A percentile compares a stretch with the other conserved stretches of the same genome.
Conservation (phyloP, 2,113 vertebrate species). For the Gymnogyps californianus region DNA sequence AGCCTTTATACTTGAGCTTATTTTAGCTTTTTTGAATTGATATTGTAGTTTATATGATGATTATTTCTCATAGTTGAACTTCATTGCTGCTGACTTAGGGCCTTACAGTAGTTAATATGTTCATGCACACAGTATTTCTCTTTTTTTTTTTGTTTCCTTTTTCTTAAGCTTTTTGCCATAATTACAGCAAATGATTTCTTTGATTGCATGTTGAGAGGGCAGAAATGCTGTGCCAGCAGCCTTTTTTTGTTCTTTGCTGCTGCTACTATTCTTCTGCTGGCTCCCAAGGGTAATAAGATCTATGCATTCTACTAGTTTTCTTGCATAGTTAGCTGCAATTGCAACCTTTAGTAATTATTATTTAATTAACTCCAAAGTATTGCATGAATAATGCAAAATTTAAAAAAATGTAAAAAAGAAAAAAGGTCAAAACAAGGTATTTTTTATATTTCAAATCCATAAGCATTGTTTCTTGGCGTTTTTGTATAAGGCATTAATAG, state of each 20-base stretch:
- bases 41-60: background rate
- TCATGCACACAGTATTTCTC: background rate
- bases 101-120: background rate
- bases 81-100: background rate
- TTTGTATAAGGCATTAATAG: background rate
- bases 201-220: background rate
- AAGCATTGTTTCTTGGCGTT: background rate
- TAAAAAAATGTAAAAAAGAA: background rate
- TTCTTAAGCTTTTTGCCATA: background rate
- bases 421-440: background rate
- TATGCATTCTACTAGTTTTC: conserved; percentile 28
- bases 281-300: conserved; percentile 16
- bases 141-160: background rate
- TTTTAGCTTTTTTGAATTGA: background rate
- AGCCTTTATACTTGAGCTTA: background rate
- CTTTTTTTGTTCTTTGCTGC: background rate
- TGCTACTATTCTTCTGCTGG: conserved; percentile 1
- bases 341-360: conserved; percentile 21
- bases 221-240: conserved; percentile 35
- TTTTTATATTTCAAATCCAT: background rate
- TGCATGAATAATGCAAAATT: background rate
- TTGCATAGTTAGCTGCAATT: conserved; percentile 32
- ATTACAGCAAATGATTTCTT: conserved; percentile 14
- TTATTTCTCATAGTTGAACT: background rate
- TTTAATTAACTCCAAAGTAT: conserved; percentile 33